Evolutionary conservation across 1,140 invertebrate species (phyloP).

Genomic region (Glossosoma conforme): DNA sequence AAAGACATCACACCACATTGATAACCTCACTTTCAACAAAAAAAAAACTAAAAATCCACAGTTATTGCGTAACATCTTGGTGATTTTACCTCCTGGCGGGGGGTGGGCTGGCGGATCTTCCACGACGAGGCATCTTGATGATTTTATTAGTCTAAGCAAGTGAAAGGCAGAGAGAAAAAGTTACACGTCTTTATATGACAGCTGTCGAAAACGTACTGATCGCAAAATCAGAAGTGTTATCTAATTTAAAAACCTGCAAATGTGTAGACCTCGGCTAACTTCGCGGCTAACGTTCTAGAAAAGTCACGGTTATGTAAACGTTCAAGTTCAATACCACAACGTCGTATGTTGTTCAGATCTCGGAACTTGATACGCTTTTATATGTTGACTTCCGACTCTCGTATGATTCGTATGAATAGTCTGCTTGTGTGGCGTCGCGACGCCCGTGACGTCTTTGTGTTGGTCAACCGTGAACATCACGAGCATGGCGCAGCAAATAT

Average conservation of each 20-base stretch:
- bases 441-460: no score
- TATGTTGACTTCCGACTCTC: no score
- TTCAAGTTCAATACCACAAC: no score
- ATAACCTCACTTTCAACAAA: conserved; percentile 13
- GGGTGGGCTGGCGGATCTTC: conserved; percentile 65
- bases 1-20: conserved; percentile 22
- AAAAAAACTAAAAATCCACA: background rate
- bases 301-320: no score
- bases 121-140: conserved; percentile 69
- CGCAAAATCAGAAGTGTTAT: conserved; percentile 14
- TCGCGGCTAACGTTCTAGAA: conserved; percentile 17
- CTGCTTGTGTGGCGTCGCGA: no score
- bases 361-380: no score
- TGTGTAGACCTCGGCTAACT: conserved; percentile 11
- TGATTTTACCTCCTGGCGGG: conserved; percentile 56
- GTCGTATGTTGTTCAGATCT: no score
- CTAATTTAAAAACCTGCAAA: conserved; percentile 7
- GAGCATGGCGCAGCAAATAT: no score
- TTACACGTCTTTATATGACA: no score
- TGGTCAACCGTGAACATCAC: no score
- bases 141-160: background rate
- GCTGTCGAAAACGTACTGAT: background rate
- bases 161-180: conserved; percentile 4
- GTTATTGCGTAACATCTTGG: no score
- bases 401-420: no score